Percentiles rank a stretch among this genome's conserved stretches.
phyloP scores from a whole-genome alignment of 37 sponge, comb jelly and placozoan genomes.

The Hexactinellida sp. region DNA sequence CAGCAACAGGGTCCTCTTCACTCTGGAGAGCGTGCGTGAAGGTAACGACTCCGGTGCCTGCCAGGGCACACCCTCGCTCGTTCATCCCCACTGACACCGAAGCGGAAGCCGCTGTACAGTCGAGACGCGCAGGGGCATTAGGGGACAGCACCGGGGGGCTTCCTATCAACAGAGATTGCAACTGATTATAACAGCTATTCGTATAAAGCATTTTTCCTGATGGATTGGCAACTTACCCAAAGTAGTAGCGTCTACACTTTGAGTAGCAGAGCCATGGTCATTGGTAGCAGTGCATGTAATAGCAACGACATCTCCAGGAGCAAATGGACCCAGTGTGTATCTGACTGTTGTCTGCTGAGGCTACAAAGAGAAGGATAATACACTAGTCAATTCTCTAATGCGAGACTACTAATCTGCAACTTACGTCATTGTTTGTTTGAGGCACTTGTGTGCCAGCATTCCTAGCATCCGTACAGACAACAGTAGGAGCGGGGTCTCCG shows the following conservation, averaged over 20 bases:
- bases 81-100: neutral
- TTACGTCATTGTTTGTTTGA: neutral
- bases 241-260: neutral
- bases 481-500: neutral
- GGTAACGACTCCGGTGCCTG: neutral
- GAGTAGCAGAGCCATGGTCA: neutral
- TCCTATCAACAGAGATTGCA: too few relatives aligned
- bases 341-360: neutral
- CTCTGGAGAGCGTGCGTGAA: neutral
- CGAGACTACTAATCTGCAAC: too few relatives aligned
- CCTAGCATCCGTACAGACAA: neutral
- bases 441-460: neutral
- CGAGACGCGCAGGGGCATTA: neutral
- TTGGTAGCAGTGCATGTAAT: neutral
- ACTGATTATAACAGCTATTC: too few relatives aligned
- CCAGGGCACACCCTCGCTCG: neutral
- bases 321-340: neutral
- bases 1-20: neutral
- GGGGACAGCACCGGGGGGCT: neutral
- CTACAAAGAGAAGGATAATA: neutral
- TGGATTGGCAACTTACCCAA: neutral
- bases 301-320: neutral
- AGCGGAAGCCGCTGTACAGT: neutral
- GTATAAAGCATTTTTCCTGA: too few relatives aligned
- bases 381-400: too few relatives aligned